Base-by-base conservation (phyloP, 1,140 invertebrate species). In the Bombus sibiricus region DNA sequence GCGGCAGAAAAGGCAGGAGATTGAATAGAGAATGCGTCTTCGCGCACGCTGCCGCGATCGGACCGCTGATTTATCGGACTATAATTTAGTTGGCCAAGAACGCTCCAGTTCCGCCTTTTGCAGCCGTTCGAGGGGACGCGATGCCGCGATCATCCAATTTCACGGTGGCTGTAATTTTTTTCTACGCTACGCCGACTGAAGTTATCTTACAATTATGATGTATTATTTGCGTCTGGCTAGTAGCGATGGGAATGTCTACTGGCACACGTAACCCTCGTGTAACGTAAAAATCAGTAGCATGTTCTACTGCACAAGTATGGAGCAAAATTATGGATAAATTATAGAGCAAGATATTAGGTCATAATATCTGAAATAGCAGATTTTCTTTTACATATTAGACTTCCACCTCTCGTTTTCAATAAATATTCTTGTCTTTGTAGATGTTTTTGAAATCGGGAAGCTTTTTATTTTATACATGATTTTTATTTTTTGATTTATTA, bases 101-200 rank as follows among this genome's bases (percentile, higher is more conserved):
- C 82, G 64, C n/a, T 28, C 57, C 59, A 47, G 72, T 83, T 62
- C 72, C 68, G 76, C 64, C 87, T 64, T 86, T 88, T 82, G 82
- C 81, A 81, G 57, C 57, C 69, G 64, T 43, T 64, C 69, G 72
- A n/a, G 77, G 13, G n/a, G 25, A 41, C 22, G 41, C 71, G 72
- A 80, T 76, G 57, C 53, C 86, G 88, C 68, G 89, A 90, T 89
- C 89, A 85, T 89, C 86, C 89, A 90, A 90, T 90, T 90, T 89
- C 86, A 90, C 89, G 89, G 89, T 89, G 88, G 75, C 84, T 87
- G 72, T 84, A 75, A 90, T 87, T 87, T 83, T 88, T 89, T 83
- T 85, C 80, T 89, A 74, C 69, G 32, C 80, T 18, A 74, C 75
- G 41, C 80, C 34, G n/a, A n/a, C 15, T 25, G 75, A 37, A 59